A percentile compares a stretch with the other conserved stretches of the same genome.
These are phyloP conservation scores for Aphodius granarius DNA, from an alignment of 2,888 invertebrate species.

Conservation along the genomic window DNA sequence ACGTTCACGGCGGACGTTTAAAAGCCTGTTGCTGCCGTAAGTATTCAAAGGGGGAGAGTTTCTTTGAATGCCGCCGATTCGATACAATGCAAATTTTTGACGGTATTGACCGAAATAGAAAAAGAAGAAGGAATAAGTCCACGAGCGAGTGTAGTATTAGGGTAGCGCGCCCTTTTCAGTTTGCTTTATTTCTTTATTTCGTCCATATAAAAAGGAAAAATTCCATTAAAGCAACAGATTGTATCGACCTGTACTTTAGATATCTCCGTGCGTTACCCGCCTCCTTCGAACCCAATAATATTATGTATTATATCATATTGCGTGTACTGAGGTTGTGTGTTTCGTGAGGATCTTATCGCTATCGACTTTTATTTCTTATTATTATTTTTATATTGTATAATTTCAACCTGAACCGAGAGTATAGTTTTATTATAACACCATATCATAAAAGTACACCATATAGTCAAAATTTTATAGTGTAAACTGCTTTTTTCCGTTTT, in stretches of 20 bases:
- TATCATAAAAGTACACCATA: too few species aligned
- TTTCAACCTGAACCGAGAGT: too few species aligned
- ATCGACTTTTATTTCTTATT: not conserved
- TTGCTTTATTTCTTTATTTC: not conserved
- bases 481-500: too few species aligned
- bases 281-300: not conserved
- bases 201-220: not conserved
- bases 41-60: not conserved
- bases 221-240: not conserved
- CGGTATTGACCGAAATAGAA: not conserved
- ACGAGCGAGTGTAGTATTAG: not conserved
- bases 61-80: not conserved
- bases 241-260: not conserved
- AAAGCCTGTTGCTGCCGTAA: not conserved
- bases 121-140: not conserved
- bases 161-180: not conserved
- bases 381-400: not conserved
- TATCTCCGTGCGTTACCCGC: not conserved
- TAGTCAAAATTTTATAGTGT: too few species aligned
- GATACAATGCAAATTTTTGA: not conserved
- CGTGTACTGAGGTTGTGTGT: not conserved
- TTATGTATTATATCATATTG: not conserved
- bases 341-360: not conserved
- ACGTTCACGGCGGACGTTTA: not conserved
- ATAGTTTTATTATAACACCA: too few species aligned